These are phyloP conservation scores for Dilophus febrilis DNA, from an alignment of 2,888 invertebrate species.

Conservation along the genomic window DNA sequence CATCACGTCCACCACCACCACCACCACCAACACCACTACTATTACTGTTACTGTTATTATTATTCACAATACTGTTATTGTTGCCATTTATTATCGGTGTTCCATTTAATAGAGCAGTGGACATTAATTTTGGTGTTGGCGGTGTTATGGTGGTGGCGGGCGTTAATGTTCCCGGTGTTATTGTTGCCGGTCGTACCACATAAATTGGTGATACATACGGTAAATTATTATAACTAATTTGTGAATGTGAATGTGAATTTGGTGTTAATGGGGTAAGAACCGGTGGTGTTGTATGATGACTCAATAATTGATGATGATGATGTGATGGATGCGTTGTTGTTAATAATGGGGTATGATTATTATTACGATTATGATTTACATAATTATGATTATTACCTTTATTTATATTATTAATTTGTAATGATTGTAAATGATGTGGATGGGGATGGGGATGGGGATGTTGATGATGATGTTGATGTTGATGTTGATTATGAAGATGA, in stretches of 20 bases:
- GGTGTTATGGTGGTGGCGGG: slow-evolving; percentile 30
- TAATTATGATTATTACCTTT: slow-evolving; percentile 6
- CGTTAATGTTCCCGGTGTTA: too few species aligned
- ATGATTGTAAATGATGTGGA: slow-evolving; percentile 10
- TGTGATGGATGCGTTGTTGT: slow-evolving; percentile 15
- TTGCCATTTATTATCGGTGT: too few species aligned
- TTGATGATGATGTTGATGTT: too few species aligned
- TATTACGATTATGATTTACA: slow-evolving; percentile 6
- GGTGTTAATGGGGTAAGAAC: slow-evolving; percentile 28
- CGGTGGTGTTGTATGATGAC: slow-evolving; percentile 10
- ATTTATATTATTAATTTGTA: neutral
- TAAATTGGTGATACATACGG: slow-evolving; percentile 8
- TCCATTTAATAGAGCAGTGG: slow-evolving; percentile 10
- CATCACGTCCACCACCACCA: slow-evolving; percentile 24
- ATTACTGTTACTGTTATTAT: too few species aligned
- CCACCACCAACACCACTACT: too few species aligned
- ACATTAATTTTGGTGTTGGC: slow-evolving; percentile 24
- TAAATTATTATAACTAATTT: slow-evolving; percentile 28
- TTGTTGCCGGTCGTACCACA: slow-evolving; percentile 26
- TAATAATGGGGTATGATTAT: slow-evolving; percentile 13
- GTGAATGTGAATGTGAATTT: slow-evolving; percentile 29
- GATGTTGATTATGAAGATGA: too few species aligned
- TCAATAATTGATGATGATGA: slow-evolving; percentile 13
- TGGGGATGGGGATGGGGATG: slow-evolving; percentile 7
- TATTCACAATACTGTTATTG: too few species aligned